A percentile compares a stretch with the other conserved stretches of the same genome.
phyloP scores from a whole-genome alignment of 2,113 vertebrate genomes.

The Lathamus discolor region DNA sequence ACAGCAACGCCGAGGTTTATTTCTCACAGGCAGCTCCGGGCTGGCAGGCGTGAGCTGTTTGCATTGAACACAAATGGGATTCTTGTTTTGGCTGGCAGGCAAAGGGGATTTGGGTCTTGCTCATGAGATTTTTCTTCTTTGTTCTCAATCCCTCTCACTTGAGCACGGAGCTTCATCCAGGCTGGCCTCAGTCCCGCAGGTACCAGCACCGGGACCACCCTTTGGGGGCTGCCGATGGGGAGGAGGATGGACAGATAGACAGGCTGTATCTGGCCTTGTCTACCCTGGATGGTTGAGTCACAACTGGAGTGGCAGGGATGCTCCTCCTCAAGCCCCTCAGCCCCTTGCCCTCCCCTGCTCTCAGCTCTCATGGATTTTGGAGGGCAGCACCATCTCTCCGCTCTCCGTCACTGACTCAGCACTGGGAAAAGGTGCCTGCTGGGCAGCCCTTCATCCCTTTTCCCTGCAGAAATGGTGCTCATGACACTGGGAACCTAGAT shows the following conservation, averaged over 20 bases:
- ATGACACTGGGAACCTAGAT: accelerated
- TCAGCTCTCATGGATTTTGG: neutral
- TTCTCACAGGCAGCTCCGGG: neutral
- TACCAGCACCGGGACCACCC: neutral
- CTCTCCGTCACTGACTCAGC: neutral
- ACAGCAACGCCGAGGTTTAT: neutral
- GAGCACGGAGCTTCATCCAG: neutral
- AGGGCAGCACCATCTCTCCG: neutral
- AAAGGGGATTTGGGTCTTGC: conserved; percentile 41
- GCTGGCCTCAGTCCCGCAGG: neutral
- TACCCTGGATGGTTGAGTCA: neutral
- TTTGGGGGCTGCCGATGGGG: accelerated
- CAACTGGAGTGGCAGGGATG: neutral
- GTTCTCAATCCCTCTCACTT: conserved; percentile 5
- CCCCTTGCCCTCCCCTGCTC: neutral
- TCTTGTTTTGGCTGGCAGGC: conserved; percentile 54
- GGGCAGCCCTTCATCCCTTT: neutral
- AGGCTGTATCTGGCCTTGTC: neutral
- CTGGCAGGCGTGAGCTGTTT: conserved; percentile 27
- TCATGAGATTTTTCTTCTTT: conserved; percentile 39
- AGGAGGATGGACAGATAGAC: neutral
- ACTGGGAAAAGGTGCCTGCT: neutral
- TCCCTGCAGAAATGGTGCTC: neutral
- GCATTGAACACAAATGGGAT: neutral
- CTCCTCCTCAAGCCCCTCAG: neutral